Base-by-base conservation (phyloP, 2,113 vertebrate genomes). In the Cyanoderma ruficeps region DNA sequence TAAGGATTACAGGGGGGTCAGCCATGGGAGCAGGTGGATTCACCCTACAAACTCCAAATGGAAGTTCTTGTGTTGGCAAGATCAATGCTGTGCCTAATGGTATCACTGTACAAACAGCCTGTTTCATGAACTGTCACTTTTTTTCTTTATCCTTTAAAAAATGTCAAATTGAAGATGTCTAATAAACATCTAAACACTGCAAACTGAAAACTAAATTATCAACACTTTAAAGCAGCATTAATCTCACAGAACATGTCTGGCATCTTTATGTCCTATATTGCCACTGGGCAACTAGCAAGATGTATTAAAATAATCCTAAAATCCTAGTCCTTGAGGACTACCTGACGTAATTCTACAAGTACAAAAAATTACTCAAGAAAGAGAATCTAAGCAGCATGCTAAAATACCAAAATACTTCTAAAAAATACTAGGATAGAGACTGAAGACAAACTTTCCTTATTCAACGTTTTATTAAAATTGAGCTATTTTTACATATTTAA, bases 401-500 rank as follows among this genome's bases (percentile, higher is more conserved):
- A 57, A 74, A 82, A 89, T 74, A 68, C 8, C 16, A 52, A 44
- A 83, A 74, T 60, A 59, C 16, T 92, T 81, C 39, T 56, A 81
- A 64, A 81, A 69, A 71, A 89, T 15, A 83, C 23, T 31, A 76
- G 42, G 23, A 91, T 35, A 72, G 44, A 88, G 44, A 83, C 77
- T 41, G 13, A 80, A 87, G 42, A 39, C 50, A 78, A 35, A 50
- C 13, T 74, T 91, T 95, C 67, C 70, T 87, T 97, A 97, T 81
- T 96, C 96, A 97, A 93, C 2, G 41, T 97, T 98, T 96, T 98
- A 98, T 98, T 98, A 98, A 98, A 98, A 98, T 94, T 0, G 47
- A 94, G 67, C 78, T 94, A 96, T 97, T 95, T 96, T 89, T 97
- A 97, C 94, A 97, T 97, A 97, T 96, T 97, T 95, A 97, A 98